Percentiles rank a stretch among this genome's conserved stretches.
Evolutionary conservation across 2,797 vertebrate genomes (phyloP).

Genomic region (Oreonectes daqikongensis): DNA sequence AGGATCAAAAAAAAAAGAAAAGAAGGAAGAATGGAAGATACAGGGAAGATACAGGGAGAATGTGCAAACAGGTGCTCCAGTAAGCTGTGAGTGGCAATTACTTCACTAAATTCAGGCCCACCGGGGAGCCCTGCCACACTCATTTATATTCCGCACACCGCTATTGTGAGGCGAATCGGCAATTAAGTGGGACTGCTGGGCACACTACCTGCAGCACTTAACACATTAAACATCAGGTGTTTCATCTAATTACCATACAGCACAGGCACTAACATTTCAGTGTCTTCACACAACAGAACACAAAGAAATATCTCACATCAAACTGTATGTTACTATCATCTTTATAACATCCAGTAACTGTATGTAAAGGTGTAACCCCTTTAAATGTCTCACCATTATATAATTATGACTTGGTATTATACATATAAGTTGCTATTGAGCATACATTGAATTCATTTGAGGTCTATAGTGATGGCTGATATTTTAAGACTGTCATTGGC

Average conservation of each 20-base stretch:
- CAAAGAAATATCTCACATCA: not conserved
- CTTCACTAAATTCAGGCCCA: conserved; percentile 52
- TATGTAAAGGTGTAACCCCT: not conserved
- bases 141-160: conserved; percentile 55
- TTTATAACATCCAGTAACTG: not conserved
- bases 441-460: no score
- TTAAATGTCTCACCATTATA: not conserved
- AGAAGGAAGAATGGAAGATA: not conserved
- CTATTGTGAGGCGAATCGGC: conserved; percentile 62
- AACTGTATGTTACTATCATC: not conserved
- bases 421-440: no score
- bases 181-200: conserved; percentile 66
- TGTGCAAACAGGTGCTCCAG: conserved; percentile 54
- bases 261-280: conserved; percentile 53
- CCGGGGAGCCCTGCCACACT: conserved; percentile 51
- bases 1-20: not conserved
- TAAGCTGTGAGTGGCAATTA: conserved; percentile 52
- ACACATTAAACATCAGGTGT: conserved; percentile 70
- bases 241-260: conserved; percentile 66
- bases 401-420: no score
- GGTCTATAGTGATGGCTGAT: no score
- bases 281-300: conserved; percentile 45
- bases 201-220: conserved; percentile 67
- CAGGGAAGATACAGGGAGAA: conserved; percentile 23
- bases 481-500: no score